These are phyloP conservation scores for Microcebus lehilahytsara DNA, from an alignment of 2,113 vertebrate species.

Conservation along the genomic window DNA sequence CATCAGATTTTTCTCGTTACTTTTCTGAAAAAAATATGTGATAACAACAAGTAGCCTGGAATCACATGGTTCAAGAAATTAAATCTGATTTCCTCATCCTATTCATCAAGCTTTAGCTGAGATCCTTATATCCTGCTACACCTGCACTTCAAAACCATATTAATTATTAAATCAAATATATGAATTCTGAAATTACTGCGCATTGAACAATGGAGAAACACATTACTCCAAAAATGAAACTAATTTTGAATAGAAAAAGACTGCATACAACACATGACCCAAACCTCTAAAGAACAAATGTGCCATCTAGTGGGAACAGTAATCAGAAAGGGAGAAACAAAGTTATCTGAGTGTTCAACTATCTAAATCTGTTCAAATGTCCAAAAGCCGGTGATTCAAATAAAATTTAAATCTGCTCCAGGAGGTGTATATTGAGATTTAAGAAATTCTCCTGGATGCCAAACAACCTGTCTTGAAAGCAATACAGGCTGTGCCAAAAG, in stretches of 20 bases:
- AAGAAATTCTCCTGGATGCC: background rate
- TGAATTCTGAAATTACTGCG: slow-evolving; percentile 1
- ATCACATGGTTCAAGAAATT: slow-evolving; percentile 4
- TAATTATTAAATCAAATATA: slow-evolving; percentile 25
- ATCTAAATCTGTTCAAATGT: background rate
- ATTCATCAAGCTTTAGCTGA: slow-evolving; percentile 5
- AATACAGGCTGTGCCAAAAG: background rate
- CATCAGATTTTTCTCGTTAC: slow-evolving; percentile 26
- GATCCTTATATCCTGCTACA: background rate
- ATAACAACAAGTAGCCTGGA: background rate
- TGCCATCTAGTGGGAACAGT: slow-evolving; percentile 70
- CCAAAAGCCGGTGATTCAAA: background rate
- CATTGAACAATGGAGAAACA: slow-evolving; percentile 16
- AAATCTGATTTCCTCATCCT: slow-evolving; percentile 4
- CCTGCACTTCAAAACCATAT: background rate
- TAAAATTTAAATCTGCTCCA: slow-evolving; percentile 32
- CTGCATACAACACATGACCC: background rate
- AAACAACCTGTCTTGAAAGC: slow-evolving; percentile 7
- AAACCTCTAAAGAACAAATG: slow-evolving; percentile 35
- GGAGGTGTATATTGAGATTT: background rate
- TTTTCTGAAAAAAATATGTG: slow-evolving; percentile 13
- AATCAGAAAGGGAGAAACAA: background rate
- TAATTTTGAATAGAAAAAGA: slow-evolving; percentile 14
- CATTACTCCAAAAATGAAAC: slow-evolving; percentile 23
- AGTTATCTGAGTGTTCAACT: background rate